phyloP scores from a whole-genome alignment of 2,113 vertebrate species.

The Mustelus asterias region DNA sequence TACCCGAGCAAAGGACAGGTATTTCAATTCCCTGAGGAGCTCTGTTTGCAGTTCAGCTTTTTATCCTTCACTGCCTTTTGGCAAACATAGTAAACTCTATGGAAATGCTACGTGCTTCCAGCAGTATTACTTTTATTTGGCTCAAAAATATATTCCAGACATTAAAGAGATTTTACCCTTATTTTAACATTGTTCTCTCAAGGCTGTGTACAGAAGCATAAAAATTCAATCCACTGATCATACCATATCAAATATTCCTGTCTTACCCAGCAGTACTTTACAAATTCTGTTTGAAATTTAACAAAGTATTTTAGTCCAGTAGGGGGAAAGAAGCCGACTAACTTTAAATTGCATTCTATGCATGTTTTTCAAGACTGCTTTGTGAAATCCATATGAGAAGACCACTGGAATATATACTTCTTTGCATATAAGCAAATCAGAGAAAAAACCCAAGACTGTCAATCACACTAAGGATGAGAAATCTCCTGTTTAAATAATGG shows the following conservation, averaged over 20 bases:
- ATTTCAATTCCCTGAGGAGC: background rate
- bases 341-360: background rate
- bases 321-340: background rate
- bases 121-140: background rate
- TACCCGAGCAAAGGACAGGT: background rate
- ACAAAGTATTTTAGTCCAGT: background rate
- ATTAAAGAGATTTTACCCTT: slow-evolving; percentile 1
- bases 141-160: background rate
- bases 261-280: background rate
- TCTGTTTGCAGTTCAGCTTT: slow-evolving; percentile 22
- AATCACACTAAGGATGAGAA: background rate
- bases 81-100: background rate
- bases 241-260: slow-evolving; percentile 5
- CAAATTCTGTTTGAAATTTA: slow-evolving; percentile 28
- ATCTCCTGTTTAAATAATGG: background rate
- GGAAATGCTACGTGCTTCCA: slow-evolving; percentile 11
- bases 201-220: background rate
- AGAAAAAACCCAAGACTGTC: no score
- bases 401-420: background rate
- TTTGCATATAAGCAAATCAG: background rate
- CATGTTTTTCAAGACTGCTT: background rate
- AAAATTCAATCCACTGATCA: background rate
- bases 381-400: background rate
- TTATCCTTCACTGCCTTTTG: slow-evolving; percentile 3
- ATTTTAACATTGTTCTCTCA: background rate